Evolutionary conservation across 53 echinoderm and acorn worm genomes (phyloP).

Genomic region (Pentamera pediparva): DNA sequence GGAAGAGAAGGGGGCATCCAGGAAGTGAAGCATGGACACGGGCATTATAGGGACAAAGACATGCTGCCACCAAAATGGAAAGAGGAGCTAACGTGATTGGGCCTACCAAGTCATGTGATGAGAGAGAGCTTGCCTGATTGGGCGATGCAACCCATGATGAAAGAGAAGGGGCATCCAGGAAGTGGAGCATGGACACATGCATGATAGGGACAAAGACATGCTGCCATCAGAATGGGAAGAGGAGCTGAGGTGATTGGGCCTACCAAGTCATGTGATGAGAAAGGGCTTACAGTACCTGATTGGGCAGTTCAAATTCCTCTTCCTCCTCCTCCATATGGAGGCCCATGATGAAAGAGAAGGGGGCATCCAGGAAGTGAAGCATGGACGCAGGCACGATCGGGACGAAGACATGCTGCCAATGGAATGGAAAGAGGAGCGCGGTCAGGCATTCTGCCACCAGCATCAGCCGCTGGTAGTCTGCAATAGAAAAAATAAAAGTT

Average conservation of each 20-base stretch:
- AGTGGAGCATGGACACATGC: slow-evolving; percentile 72
- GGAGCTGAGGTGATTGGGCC: too few species aligned
- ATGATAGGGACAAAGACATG: slow-evolving; percentile 83
- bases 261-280: background rate
- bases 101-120: background rate
- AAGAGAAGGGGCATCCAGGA: slow-evolving; percentile 86
- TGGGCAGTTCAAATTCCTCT: slow-evolving; percentile 74
- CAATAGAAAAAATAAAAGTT: background rate
- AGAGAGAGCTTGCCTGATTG: slow-evolving; percentile 25
- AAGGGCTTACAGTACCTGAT: slow-evolving; percentile 67
- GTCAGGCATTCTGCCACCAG: slow-evolving; percentile 81
- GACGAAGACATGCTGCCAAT: slow-evolving; percentile 95
- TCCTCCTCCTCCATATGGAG: slow-evolving; percentile 69
- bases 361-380: slow-evolving; percentile 93
- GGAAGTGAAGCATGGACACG: slow-evolving; percentile 84
- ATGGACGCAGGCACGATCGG: slow-evolving; percentile 94
- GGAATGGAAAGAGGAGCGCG: slow-evolving; percentile 82
- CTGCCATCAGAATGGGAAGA: too few species aligned
- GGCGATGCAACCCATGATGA: slow-evolving; percentile 70
- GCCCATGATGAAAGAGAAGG: slow-evolving; percentile 93
- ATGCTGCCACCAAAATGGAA: slow-evolving; percentile 96
- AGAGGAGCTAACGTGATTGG: too few species aligned
- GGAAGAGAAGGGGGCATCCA: slow-evolving; percentile 91
- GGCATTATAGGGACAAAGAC: slow-evolving; percentile 97
- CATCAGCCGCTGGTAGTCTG: slow-evolving; percentile 98